Conservation (phyloP, 1,140 invertebrate species). For the Chymomyza costata region DNA sequence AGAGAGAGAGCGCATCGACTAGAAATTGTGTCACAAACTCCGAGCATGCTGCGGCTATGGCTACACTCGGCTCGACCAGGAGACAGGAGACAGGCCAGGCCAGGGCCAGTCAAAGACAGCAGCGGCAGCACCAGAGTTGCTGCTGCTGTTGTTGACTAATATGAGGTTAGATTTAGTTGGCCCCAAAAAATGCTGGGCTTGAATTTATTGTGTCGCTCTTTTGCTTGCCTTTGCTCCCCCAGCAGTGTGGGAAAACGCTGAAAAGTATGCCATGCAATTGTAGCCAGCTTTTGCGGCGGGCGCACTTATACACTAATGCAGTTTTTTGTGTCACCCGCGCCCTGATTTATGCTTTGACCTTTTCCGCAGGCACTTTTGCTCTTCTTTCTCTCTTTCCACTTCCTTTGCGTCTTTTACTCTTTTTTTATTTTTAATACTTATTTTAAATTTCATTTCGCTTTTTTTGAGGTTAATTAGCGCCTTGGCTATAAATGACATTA, state of each 20-base stretch:
- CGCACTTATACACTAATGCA: no score
- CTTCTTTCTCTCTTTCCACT: conserved; percentile 10
- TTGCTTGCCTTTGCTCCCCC: not conserved
- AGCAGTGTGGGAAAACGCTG: conserved; percentile 5
- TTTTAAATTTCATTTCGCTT: no score
- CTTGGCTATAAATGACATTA: conserved; percentile 59
- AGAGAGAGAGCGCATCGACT: no score
- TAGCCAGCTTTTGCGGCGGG: conserved; percentile 14
- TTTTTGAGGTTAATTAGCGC: conserved; percentile 64
- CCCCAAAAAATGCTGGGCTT: not conserved
- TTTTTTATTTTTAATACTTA: no score
- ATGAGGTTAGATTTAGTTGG: conserved; percentile 47
- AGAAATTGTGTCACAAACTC: conserved; percentile 44
- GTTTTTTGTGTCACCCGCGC: no score
- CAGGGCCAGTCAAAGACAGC: conserved; percentile 50
- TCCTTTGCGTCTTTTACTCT: conserved; percentile 7
- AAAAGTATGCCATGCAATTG: conserved; percentile 63
- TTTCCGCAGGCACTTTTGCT: conserved; percentile 60
- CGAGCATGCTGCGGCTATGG: no score
- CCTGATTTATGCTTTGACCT: conserved; percentile 69
- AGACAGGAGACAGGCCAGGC: no score
- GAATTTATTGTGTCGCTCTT: conserved; percentile 31
- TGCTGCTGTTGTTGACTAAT: conserved; percentile 36
- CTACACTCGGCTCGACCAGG: no score
- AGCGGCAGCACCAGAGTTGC: not conserved